Evolutionary conservation across 1,140 invertebrate genomes (phyloP), one percentile per base, ranked within the genome.

Genomic region (Cherax destructor): DNA sequence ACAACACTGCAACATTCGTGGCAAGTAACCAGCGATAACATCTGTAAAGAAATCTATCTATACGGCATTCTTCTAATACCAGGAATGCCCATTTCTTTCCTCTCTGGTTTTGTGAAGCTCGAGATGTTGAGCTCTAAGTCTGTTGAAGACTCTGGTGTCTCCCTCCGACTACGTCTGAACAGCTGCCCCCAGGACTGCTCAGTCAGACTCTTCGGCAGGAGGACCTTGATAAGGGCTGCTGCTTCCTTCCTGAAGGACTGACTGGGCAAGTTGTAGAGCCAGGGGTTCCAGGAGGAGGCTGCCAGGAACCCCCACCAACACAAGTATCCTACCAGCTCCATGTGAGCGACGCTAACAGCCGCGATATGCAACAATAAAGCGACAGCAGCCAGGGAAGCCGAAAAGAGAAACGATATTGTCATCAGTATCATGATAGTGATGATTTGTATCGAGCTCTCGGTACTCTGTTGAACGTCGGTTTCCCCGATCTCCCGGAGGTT

Each of bases 251-350:
- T 21, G 86, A 80, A 80, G 59, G 50, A 59, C 21, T 41, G 59
- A 18, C 77, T 59, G 41, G 76, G 78, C 21, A 88, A 24, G 47
- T 80, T 69, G 78, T 80, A 80, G 59, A 88, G 86, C 77, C 77
- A 88, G 11, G 86, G 86, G 47, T 88, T 47, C 86, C 86, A 88
- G 21, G 56, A 41, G 52, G 47, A 5, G n/a, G 9, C 30, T 5
- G 30, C n/a, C 59, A 88, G 41, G 86, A 72, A 88, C 18, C 21
- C 77, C 86, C 86, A 88, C 86, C 86, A 88, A 41, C 59, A 79
- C 52, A 88, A 3, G 13, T 47, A 88, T n/a, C 69, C 47, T 6
- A 74, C 18, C 21, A 74, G 13, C 69, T 86, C 83, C 18, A 74
- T 30, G 49, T 16, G 4, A 21, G 69, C 30, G 18, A 61, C 5